phyloP scores from a whole-genome alignment of 2,797 vertebrate species.

The Xiphophorus birchmanni region DNA sequence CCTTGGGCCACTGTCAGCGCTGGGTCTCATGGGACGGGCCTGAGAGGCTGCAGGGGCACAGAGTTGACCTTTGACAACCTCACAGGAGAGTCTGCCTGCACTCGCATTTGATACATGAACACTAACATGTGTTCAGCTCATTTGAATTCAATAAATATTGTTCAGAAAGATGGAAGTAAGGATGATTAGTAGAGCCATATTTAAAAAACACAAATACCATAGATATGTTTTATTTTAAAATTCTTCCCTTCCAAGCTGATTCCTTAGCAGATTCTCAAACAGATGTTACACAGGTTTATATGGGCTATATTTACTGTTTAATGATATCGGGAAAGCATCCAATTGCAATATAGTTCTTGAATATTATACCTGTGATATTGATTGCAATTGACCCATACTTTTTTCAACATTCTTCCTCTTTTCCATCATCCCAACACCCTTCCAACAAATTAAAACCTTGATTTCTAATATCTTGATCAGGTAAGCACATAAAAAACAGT shows the following conservation, averaged over 20 bases:
- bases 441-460: neutral
- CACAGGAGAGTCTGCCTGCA: conserved; percentile 56
- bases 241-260: neutral
- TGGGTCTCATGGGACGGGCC: conserved; percentile 68
- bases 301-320: neutral
- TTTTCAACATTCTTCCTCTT: neutral
- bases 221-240: neutral
- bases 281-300: neutral
- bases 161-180: neutral
- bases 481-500: neutral
- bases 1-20: conserved; percentile 78
- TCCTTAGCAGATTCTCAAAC: neutral
- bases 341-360: neutral
- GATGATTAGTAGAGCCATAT: conserved; percentile 1
- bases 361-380: neutral
- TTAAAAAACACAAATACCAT: neutral
- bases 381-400: neutral
- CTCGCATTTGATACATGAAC: conserved; percentile 40
- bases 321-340: neutral
- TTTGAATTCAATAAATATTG: conserved; percentile 1
- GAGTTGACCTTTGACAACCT: conserved; percentile 72
- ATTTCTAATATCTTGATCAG: neutral
- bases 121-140: conserved; percentile 16
- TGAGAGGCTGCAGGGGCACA: conserved; percentile 80
- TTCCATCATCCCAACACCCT: neutral